Evolutionary conservation across 2,888 invertebrate species (phyloP), one percentile per base, ranked within the genome.

Genomic region (Portevinia maculata): DNA sequence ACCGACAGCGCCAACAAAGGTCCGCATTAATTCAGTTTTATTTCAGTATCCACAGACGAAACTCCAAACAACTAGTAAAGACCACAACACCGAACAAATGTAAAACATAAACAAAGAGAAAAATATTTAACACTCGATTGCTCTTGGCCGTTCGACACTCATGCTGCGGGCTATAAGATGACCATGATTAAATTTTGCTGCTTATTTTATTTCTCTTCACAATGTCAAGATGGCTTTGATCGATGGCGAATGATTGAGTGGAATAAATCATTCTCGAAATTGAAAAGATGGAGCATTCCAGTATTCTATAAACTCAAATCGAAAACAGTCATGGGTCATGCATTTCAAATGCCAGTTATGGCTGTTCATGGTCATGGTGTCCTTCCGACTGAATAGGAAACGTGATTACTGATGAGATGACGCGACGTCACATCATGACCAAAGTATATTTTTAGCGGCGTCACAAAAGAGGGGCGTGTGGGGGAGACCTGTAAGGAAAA

Each of bases 241-340:
- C 76, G 81, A 83, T 76, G 76, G 81, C 76, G 71, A 83, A 83
- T 83, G 71, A 83, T 83, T 83, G 81, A 83, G 81, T 65, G 81
- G 76, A 83, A 83, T 83, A 83, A 83, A 83, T 83, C 81, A 83
- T 83, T 83, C 76, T 76, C 65, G 34, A 83, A 81, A 76, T 83
- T 76, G 64, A 83, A 81, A 81, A 79, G 53, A 67, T 57, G 52
- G 39, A 48, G 67, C 60, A 79, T 62, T 57, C 50, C 55, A 60
- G 44, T 7, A 65, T 37, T 46, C 21, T 41, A n/a, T 44, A 9
- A 17, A 5, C 24, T 52, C 17, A 79, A 48, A 59, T 75, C 69
- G 30, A 70, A 75, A 75, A 81, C 79, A 53, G 81, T 76, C 76
- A 76, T 76, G 81, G 46, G 81, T 76, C 76, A 76, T 76, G 81